These are phyloP conservation scores for Trypoxylus dichotomus DNA, from an alignment of 1,140 invertebrate species.

Conservation along the genomic window DNA sequence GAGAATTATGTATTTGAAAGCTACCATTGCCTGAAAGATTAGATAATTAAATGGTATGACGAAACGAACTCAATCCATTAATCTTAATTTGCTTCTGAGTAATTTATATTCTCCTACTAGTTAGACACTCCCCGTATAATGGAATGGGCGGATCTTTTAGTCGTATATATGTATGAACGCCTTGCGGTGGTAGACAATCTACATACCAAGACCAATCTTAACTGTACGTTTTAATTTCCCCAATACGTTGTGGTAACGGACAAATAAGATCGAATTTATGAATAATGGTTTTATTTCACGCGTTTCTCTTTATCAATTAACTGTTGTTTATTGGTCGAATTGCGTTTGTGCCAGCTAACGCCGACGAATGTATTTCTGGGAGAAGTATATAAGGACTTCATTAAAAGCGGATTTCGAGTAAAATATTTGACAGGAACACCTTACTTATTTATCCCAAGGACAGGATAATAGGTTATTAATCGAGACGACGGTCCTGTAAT, in stretches of 20 bases:
- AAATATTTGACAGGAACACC: not conserved
- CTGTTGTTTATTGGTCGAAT: not conserved
- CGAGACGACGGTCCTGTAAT: not conserved
- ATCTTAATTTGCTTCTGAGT: not conserved
- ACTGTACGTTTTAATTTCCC: not conserved
- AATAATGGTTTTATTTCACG: not conserved
- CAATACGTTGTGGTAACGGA: not conserved
- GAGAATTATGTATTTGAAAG: not conserved
- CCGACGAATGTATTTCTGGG: not conserved
- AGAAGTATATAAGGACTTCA: not conserved
- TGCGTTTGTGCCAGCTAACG: not conserved
- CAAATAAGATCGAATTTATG: conserved; percentile 3
- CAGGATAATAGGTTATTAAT: not conserved
- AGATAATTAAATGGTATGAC: not conserved
- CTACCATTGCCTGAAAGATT: not conserved
- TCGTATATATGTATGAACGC: not conserved
- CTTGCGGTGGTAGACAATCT: not conserved
- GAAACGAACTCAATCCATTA: not conserved
- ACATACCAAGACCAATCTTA: not conserved
- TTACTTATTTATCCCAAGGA: not conserved
- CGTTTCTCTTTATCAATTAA: not conserved
- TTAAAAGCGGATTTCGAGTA: conserved; percentile 4
- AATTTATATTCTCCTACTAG: not conserved
- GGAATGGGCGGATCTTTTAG: not conserved
- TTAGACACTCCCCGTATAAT: not conserved